Percentiles rank a stretch among this genome's conserved stretches.
These are phyloP conservation scores for Lagodon rhomboides DNA, from an alignment of 2,797 vertebrate species.

Conservation along the genomic window DNA sequence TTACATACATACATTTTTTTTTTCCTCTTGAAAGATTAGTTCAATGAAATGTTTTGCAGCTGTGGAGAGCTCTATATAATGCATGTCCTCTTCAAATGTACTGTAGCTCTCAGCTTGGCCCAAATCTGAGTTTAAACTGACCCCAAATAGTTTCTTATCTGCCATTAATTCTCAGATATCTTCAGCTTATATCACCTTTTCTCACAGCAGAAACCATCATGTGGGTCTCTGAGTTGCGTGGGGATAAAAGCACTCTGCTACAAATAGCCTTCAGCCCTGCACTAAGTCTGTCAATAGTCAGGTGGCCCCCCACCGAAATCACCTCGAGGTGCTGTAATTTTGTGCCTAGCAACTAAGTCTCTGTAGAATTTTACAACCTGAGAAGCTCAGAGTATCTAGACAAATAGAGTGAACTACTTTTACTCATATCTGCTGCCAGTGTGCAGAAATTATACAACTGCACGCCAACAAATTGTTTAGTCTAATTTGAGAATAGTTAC, in stretches of 20 bases:
- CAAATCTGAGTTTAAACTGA: constrained; percentile 48
- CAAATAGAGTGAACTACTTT: constrained; percentile 22
- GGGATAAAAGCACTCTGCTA: constrained; percentile 34
- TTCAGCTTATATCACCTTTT: constrained; percentile 41
- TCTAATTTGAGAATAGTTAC: constrained; percentile 60
- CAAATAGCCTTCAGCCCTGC: constrained; percentile 37
- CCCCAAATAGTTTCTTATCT: constrained; percentile 24
- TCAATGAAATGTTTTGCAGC: constrained; percentile 50
- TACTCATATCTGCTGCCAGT: constrained; percentile 46
- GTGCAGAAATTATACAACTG: constrained; percentile 30
- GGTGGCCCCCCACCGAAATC: constrained; percentile 37
- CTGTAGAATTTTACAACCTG: constrained; percentile 46
- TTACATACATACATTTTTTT: constrained; percentile 29
- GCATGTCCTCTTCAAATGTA: constrained; percentile 26
- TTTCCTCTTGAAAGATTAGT: constrained; percentile 22
- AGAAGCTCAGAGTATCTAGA: constrained; percentile 27
- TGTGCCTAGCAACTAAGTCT: constrained; percentile 41
- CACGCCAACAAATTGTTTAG: constrained; percentile 52
- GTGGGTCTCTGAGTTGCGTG: constrained; percentile 48
- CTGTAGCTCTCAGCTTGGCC: constrained; percentile 25
- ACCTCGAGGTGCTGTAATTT: constrained; percentile 49
- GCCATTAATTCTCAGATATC: not conserved
- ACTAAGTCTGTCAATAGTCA: constrained; percentile 43
- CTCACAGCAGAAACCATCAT: constrained; percentile 48
- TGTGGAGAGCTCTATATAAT: constrained; percentile 31